These are phyloP conservation scores for Wasmannia auropunctata DNA, from an alignment of 1,140 invertebrate species.

Conservation along the genomic window DNA sequence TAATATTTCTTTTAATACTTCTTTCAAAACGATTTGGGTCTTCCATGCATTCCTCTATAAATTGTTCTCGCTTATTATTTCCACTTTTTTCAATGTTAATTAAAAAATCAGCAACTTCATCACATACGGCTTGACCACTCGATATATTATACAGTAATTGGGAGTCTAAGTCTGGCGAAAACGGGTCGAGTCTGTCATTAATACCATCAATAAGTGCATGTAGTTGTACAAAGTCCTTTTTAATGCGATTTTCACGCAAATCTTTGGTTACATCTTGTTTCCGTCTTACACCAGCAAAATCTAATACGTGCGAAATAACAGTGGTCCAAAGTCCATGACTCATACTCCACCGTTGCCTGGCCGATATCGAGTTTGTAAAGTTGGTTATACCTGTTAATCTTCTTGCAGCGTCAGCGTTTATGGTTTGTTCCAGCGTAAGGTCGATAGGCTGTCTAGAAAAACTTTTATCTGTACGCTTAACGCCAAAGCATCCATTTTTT, in stretches of 20 bases:
- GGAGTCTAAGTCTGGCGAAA: no score
- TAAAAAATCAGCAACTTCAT: neutral
- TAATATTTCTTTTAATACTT: neutral
- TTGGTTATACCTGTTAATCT: slow-evolving; percentile 22
- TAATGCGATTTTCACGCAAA: no score
- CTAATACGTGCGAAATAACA: neutral
- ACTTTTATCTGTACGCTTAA: slow-evolving; percentile 41
- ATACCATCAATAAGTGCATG: no score
- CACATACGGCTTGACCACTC: neutral
- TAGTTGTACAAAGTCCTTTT: no score
- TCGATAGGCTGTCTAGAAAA: slow-evolving; percentile 53
- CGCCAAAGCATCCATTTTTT: neutral
- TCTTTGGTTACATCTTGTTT: no score
- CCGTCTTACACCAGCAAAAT: neutral
- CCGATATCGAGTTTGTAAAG: slow-evolving; percentile 60
- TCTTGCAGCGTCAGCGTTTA: slow-evolving; percentile 57
- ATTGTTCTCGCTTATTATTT: neutral
- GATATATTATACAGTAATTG: neutral
- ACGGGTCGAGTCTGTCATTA: no score
- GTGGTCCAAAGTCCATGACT: slow-evolving; percentile 11
- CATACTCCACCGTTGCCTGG: slow-evolving; percentile 56
- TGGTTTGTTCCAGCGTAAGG: slow-evolving; percentile 59
- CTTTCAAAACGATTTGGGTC: neutral
- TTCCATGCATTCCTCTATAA: neutral
- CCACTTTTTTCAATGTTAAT: neutral